A percentile compares a stretch with the other conserved stretches of the same genome.
These are phyloP conservation scores for Leucopsar rothschildi DNA, from an alignment of 2,113 vertebrate genomes.

Conservation along the genomic window DNA sequence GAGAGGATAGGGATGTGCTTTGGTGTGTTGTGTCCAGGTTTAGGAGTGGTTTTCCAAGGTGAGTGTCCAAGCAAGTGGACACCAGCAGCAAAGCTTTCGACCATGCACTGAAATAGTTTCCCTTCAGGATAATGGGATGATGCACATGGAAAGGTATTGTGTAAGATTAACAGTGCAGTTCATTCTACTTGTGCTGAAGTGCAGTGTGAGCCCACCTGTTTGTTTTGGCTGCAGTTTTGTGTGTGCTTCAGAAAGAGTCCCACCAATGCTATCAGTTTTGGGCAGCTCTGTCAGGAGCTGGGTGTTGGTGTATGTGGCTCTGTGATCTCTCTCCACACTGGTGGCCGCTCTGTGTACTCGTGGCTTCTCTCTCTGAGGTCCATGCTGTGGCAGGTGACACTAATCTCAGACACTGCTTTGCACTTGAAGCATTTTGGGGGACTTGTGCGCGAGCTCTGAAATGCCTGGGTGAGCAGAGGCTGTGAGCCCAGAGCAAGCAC, in stretches of 20 bases:
- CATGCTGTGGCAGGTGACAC: fast-evolving
- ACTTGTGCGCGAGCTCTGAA: not conserved
- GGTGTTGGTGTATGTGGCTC: not conserved
- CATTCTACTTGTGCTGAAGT: not conserved
- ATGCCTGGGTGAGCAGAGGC: not conserved
- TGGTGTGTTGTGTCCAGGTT: fast-evolving
- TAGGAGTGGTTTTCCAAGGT: not conserved
- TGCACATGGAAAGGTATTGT: not conserved
- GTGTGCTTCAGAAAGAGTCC: not conserved
- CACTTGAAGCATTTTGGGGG: not conserved
- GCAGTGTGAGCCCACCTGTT: not conserved
- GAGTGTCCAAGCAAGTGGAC: not conserved
- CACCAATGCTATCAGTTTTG: not conserved
- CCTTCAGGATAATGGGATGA: not conserved
- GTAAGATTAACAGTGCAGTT: not conserved
- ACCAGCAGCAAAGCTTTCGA: not conserved
- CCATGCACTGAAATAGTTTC: not conserved
- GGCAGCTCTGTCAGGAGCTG: not conserved
- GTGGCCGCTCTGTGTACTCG: not conserved
- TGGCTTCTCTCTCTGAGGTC: not conserved
- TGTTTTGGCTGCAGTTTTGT: not conserved
- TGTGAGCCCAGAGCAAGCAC: not conserved
- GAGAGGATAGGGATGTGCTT: not conserved
- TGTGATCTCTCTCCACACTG: not conserved
- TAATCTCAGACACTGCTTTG: not conserved